phyloP scores from a whole-genome alignment of 2,797 vertebrate genomes.

The Aselliscus stoliczkanus region DNA sequence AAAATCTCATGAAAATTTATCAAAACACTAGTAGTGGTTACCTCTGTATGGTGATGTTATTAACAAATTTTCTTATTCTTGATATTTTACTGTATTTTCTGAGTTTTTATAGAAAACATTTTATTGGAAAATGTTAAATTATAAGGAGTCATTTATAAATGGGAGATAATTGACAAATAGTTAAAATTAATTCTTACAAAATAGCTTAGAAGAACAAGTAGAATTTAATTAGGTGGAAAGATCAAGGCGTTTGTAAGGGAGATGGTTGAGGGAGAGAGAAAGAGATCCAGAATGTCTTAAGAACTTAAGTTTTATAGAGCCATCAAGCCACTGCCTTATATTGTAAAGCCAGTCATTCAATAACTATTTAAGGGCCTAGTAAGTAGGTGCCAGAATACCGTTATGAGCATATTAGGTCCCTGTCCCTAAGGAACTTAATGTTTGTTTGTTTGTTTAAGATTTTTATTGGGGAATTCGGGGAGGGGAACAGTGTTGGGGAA shows the following conservation, averaged over 20 bases:
- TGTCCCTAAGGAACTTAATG: not conserved
- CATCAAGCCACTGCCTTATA: not conserved
- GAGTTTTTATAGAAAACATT: not conserved
- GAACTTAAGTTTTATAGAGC: not conserved
- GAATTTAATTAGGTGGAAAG: not conserved
- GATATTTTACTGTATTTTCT: constrained; percentile 17
- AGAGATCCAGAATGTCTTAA: not conserved
- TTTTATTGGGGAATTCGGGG: too few species aligned
- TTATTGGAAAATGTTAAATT: constrained; percentile 10
- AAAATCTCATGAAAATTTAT: not conserved
- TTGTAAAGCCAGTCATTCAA: not conserved
- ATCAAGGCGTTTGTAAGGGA: not conserved
- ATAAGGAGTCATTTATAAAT: not conserved
- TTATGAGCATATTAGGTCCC: not conserved
- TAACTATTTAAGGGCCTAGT: not conserved
- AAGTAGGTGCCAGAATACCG: not conserved
- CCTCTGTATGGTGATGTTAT: not conserved
- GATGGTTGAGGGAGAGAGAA: not conserved
- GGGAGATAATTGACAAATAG: not conserved
- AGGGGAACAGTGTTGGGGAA: too few species aligned
- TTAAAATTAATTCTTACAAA: not conserved
- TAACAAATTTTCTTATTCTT: not conserved
- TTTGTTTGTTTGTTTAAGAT: too few species aligned
- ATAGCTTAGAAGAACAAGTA: not conserved
- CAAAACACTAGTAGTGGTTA: not conserved